Conservation (phyloP, 2,797 vertebrate genomes). For the Peromyscus eremicus region DNA sequence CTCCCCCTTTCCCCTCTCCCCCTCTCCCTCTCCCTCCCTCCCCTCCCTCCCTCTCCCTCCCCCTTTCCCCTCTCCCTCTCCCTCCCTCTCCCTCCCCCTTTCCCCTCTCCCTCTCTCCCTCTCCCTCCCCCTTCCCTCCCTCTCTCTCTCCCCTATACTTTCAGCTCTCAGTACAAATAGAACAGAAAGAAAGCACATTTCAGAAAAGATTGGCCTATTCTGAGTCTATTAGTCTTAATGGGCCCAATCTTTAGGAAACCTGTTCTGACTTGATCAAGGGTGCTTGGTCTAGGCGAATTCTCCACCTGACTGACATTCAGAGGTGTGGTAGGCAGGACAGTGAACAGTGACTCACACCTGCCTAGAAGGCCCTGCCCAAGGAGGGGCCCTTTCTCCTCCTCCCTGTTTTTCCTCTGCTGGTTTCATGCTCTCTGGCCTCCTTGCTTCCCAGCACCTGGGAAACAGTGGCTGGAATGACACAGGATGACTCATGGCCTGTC, state of each 20-base stretch:
- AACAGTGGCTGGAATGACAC: conserved; percentile 77
- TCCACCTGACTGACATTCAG: conserved; percentile 84
- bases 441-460: conserved; percentile 82
- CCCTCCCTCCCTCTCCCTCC: background rate
- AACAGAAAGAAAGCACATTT: background rate
- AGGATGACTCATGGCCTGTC: conserved; percentile 79
- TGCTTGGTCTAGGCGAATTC: conserved; percentile 83
- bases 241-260: conserved; percentile 74
- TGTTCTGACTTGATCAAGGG: conserved; percentile 84
- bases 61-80: too few relatives aligned
- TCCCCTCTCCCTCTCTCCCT: too few relatives aligned
- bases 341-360: conserved; percentile 86
- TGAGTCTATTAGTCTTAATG: conserved; percentile 62
- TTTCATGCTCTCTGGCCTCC: conserved; percentile 78
- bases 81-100: background rate
- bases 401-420: conserved; percentile 75
- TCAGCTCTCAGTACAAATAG: background rate
- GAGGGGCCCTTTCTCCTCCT: conserved; percentile 83
- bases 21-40: background rate
- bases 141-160: background rate
- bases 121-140: background rate
- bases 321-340: conserved; percentile 85
- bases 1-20: too few relatives aligned
- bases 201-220: conserved; percentile 50
- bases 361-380: conserved; percentile 86